Conservation (phyloP, 2,113 vertebrate species). For the Triplophysa siluroides region DNA sequence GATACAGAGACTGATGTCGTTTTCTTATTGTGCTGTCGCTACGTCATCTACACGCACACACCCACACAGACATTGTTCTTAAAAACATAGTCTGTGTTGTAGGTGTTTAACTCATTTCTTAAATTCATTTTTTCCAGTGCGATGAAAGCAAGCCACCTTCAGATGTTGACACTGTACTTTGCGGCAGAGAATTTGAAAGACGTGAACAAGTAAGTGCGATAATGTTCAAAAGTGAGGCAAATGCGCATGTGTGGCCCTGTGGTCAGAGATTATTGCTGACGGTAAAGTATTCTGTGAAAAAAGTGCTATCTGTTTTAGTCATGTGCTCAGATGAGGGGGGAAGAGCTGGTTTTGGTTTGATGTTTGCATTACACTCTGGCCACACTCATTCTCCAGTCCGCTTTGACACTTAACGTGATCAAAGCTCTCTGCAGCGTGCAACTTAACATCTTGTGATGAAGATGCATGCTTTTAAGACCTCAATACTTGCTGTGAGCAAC, state of each 20-base stretch:
- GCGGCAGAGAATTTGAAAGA: conserved; percentile 82
- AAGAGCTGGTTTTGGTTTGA: not conserved
- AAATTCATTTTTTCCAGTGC: conserved; percentile 68
- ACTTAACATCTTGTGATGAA: not conserved
- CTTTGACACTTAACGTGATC: not conserved
- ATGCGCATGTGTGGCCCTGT: not conserved
- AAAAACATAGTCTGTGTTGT: not conserved
- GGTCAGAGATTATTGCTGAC: not conserved
- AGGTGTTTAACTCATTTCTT: not conserved
- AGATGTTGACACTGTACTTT: conserved; percentile 84
- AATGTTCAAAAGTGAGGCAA: not conserved
- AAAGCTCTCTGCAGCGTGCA: not conserved
- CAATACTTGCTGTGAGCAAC: not conserved
- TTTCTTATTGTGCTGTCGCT: not conserved
- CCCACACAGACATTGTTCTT: not conserved
- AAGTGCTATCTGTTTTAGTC: not conserved
- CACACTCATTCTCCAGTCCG: not conserved
- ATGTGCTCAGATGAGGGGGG: no score
- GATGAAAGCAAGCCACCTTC: conserved; percentile 83
- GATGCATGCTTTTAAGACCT: not conserved
- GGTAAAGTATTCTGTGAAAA: not conserved
- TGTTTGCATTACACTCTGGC: not conserved
- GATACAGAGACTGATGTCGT: not conserved
- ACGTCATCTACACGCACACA: not conserved
- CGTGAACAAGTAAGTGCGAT: conserved; percentile 83